Evolutionary conservation across 2,888 invertebrate species (phyloP), one percentile per base, ranked within the genome.

Genomic region (Limnephilus auricula): DNA sequence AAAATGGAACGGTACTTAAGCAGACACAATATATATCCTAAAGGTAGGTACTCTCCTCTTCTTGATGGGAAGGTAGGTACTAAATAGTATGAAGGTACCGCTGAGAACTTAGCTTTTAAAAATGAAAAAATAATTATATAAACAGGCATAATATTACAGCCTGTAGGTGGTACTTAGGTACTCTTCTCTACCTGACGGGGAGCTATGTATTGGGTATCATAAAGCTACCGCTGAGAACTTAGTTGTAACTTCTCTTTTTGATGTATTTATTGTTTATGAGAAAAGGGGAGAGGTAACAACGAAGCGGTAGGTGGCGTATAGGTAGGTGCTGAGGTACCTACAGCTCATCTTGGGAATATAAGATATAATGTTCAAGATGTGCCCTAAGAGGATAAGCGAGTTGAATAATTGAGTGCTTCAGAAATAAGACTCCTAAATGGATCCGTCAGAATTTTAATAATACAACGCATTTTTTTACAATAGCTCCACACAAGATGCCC

Each of bases 1-100:
- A 82, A 82, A 82, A 82, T 82, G 82, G 82, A 82, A 82, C 82
- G n/a, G 82, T n/a, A n/a, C n/a, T n/a, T n/a, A n/a, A n/a, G n/a
- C n/a, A n/a, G n/a, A n/a, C n/a, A 25, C 2, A 65, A 65, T 25
- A 65, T 65, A 65, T n/a, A 65, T n/a, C 65, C 65, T 9, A n/a
- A n/a, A 25, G 65, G 65, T 65, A 65, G 65, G 65, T n/a, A n/a
- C 65, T 65, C 65, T 65, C 5, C 65, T 65, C 9, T 25, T 65
- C 65, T 25, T 65, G 25, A 65, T 65, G 65, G 65, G 25, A 25
- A 65, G 9, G 65, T 65, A n/a, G 25, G 65, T 25, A 65, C 65
- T 65, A 18, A 6, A 25, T 65, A 5, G 25, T 65, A 65, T 82
- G 34, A 2, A 5, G 2, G 5, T 80, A 4, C 82, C 82, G 34